Percentiles rank a stretch among this genome's conserved stretches.
These are phyloP conservation scores for Chrysolophus pictus DNA, from an alignment of 2,797 vertebrate genomes.

Conservation along the genomic window DNA sequence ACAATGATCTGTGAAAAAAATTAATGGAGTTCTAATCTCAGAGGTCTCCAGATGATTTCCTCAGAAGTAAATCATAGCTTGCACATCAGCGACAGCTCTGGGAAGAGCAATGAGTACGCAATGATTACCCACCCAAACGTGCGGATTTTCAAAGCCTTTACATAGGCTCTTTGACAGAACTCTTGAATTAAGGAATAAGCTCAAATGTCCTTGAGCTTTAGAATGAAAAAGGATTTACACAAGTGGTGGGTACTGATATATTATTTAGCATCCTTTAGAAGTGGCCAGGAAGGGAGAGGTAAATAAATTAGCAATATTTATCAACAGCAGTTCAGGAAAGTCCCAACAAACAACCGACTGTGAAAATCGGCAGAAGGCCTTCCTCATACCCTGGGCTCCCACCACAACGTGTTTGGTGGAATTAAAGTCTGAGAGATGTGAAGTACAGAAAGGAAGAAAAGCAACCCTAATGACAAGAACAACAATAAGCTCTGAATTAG, in stretches of 20 bases:
- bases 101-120: not conserved
- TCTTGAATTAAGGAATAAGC: not conserved
- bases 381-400: rapidly evolving
- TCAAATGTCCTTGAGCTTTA: not conserved
- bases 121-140: not conserved
- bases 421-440: rapidly evolving
- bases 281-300: rapidly evolving
- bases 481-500: not conserved
- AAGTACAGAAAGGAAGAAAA: not conserved
- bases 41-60: not conserved
- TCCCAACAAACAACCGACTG: not conserved
- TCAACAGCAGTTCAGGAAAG: not conserved
- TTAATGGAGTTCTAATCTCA: not conserved
- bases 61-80: not conserved
- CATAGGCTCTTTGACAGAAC: not conserved
- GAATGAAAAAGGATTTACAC: not conserved
- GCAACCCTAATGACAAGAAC: not conserved
- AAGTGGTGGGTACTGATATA: not conserved
- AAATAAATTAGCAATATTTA: not conserved
- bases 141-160: not conserved
- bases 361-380: not conserved
- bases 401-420: not conserved
- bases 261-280: not conserved
- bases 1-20: not conserved
- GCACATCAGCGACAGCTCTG: not conserved